Percentiles rank a stretch among this genome's conserved stretches.
Evolutionary conservation across 2,797 vertebrate genomes (phyloP).

Genomic region (Nyctalus aviator): DNA sequence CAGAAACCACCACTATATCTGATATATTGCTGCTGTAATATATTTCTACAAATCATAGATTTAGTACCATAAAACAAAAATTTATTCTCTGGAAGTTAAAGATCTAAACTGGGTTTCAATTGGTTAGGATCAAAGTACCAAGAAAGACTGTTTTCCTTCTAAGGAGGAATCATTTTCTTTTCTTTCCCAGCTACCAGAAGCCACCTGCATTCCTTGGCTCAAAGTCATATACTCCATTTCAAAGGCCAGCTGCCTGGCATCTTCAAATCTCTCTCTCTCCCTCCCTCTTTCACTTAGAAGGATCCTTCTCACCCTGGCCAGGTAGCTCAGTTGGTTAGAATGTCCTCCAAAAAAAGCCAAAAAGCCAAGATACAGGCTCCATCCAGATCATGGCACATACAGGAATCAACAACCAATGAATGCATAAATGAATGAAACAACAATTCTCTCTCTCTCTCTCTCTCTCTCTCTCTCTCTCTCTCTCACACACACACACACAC

Average conservation of each 20-base stretch:
- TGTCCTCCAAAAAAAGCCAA: neutral
- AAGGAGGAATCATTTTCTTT: neutral
- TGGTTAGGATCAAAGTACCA: neutral
- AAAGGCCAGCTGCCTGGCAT: neutral
- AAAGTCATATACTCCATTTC: neutral
- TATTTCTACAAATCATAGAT: neutral
- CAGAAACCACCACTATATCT: neutral
- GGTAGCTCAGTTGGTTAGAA: neutral
- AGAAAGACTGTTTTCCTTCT: neutral
- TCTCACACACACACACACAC: no score
- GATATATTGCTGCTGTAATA: neutral
- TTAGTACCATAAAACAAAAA: neutral
- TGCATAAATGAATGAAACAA: neutral
- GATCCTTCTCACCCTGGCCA: neutral
- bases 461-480: no score
- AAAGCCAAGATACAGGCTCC: neutral
- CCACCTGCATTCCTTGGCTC: neutral
- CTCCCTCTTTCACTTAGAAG: neutral
- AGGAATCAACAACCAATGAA: neutral
- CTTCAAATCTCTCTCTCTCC: neutral
- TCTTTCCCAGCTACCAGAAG: neutral
- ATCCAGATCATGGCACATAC: neutral
- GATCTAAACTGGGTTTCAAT: neutral
- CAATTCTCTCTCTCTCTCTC: neutral
- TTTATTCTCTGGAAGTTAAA: neutral